Evolutionary conservation across 2,797 vertebrate species (phyloP).

Genomic region (Sebastes flavidus): DNA sequence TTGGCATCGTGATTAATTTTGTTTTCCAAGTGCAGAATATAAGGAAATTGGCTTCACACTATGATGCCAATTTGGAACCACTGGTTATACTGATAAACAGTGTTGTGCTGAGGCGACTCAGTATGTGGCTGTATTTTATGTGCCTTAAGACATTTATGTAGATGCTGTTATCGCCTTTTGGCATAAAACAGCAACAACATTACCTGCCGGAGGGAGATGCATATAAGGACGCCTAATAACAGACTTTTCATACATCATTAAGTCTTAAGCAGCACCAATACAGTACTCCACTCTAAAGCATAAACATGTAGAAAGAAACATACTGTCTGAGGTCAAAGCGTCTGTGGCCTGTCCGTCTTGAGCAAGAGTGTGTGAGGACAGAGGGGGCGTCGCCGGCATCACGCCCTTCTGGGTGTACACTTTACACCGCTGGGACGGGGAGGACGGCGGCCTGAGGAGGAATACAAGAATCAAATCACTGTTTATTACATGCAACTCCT

Average conservation of each 20-base stretch:
- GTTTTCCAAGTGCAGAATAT: constrained; percentile 21
- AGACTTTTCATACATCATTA: not conserved
- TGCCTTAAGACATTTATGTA: not conserved
- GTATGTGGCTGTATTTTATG: not conserved
- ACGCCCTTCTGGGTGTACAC: constrained; percentile 98
- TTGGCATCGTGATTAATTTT: constrained; percentile 9
- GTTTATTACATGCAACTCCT: not conserved
- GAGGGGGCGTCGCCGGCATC: constrained; percentile 85
- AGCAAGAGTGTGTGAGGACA: constrained; percentile 81
- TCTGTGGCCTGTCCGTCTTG: constrained; percentile 79
- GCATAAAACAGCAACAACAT: not conserved
- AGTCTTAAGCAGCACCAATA: not conserved
- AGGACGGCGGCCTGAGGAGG: constrained; percentile 85
- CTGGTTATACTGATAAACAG: not conserved
- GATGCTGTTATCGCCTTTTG: not conserved
- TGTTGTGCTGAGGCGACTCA: constrained; percentile 3
- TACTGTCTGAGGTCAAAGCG: constrained; percentile 74
- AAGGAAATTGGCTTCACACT: constrained; percentile 7
- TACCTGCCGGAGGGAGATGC: not conserved
- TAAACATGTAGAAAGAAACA: constrained; percentile 8
- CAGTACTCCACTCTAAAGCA: not conserved
- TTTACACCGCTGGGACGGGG: constrained; percentile 94
- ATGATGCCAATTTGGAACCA: constrained; percentile 3
- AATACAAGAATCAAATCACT: not conserved
- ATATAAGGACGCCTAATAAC: not conserved